Evolutionary conservation across 2,888 invertebrate species (phyloP), one percentile per base, ranked within the genome.

Genomic region (Mythimna pallens): DNA sequence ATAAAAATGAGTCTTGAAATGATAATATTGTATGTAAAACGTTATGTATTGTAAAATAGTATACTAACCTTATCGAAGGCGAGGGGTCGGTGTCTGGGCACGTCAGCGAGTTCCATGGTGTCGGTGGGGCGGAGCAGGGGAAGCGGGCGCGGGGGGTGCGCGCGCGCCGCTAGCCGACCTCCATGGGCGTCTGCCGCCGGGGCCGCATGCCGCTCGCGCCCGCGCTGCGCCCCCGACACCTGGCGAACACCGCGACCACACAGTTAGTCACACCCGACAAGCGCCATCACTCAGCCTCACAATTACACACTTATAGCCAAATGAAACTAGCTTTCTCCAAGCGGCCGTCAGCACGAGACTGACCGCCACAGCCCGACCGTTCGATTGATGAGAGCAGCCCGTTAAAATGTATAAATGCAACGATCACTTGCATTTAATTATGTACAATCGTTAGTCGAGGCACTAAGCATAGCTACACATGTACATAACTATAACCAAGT

Each of bases 151-250:
- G 97, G 94, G 92, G 92, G 93, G 86, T 89, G 94, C 93, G 94
- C 94, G 94, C 94, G 94, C 94, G 95, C 94, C 94, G 97, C 97
- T 98, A 98, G 97, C 98, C 98, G 97, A 97, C 97, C 97, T 98
- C 98, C 98, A 98, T 98, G 97, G 97, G 98, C 97, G 98, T 97
- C 97, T 97, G 97, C 96, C 97, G 97, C 96, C 97, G 97, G 97
- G 98, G 97, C 98, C 98, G 98, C 98, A 98, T 98, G 97, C 97
- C 97, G 95, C 97, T 97, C 97, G 97, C 97, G 97, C 97, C 98
- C 98, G 98, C 98, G 97, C 97, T 97, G 94, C 96, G 97, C 97
- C 97, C 97, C 97, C 97, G 98, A 97, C 97, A 97, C 97, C 98
- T 98, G 96, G 68, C 77, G 74, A 81, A 76, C 78, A 77, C 73